Conservation (phyloP, 2,888 invertebrate genomes). For the Meghimatium bilineatum region DNA sequence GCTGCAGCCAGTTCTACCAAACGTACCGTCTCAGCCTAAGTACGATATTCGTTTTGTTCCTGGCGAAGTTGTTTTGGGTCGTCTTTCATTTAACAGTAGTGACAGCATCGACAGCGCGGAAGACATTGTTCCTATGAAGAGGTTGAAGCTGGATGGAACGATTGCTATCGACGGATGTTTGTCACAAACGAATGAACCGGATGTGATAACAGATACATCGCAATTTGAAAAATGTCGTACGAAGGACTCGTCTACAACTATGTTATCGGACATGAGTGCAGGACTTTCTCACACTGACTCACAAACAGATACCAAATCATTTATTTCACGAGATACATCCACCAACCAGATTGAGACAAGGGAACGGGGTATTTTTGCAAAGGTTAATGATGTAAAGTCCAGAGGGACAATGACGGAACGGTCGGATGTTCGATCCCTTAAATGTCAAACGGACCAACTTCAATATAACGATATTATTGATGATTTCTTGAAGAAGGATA, state of each 20-base stretch:
- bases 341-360: conserved; percentile 43
- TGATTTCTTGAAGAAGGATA: background rate
- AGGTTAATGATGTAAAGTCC: conserved; percentile 43
- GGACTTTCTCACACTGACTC: conserved; percentile 14
- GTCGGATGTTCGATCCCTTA: conserved; percentile 46
- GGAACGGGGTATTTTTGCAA: conserved; percentile 43
- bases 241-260: conserved; percentile 43
- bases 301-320: conserved; percentile 47
- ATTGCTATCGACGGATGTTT: conserved; percentile 10
- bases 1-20: conserved; percentile 62
- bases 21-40: conserved; percentile 60
- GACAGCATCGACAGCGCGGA: conserved; percentile 49
- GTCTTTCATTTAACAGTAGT: conserved; percentile 51
- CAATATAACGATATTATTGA: background rate
- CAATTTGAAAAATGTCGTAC: conserved; percentile 21
- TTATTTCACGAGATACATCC: conserved; percentile 34
- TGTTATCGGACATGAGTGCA: conserved; percentile 44
- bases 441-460: conserved; percentile 53
- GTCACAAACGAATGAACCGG: conserved; percentile 2
- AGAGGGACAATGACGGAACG: conserved; percentile 56
- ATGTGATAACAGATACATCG: conserved; percentile 25
- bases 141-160: conserved; percentile 5
- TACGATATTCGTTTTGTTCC: conserved; percentile 69
- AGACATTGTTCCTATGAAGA: conserved; percentile 13
- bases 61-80: conserved; percentile 70